Conservation (phyloP, 2,113 vertebrate species). For the Cyprinodon variegatus region DNA sequence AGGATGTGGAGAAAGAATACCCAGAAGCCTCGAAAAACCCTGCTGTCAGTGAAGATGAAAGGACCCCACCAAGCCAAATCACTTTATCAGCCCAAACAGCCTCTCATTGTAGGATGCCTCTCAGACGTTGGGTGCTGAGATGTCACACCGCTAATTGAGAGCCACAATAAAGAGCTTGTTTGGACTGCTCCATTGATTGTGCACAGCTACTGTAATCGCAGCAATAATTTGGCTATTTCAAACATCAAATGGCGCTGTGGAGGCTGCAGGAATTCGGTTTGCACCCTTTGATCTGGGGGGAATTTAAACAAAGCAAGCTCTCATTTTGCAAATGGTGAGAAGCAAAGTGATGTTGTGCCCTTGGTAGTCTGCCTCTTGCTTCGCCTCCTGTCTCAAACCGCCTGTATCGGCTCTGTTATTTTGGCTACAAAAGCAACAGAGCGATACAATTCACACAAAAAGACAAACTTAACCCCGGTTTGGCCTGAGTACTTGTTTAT, state of each 20-base stretch:
- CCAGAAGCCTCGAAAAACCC: slow-evolving; percentile 63
- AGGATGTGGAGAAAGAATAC: slow-evolving; percentile 58
- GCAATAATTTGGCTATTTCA: slow-evolving; percentile 67
- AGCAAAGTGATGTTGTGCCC: slow-evolving; percentile 66
- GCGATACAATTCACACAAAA: slow-evolving; percentile 45
- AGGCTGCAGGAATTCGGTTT: slow-evolving; percentile 75
- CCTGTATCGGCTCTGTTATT: slow-evolving; percentile 56
- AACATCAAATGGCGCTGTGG: slow-evolving; percentile 77
- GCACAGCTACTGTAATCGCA: slow-evolving; percentile 72
- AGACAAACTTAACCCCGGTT: slow-evolving; percentile 39
- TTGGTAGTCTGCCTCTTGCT: slow-evolving; percentile 29
- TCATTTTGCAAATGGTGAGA: slow-evolving; percentile 61
- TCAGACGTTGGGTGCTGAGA: slow-evolving; percentile 67
- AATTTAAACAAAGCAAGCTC: slow-evolving; percentile 72
- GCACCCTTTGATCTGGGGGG: slow-evolving; percentile 72
- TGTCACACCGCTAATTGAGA: slow-evolving; percentile 76
- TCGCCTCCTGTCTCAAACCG: slow-evolving; percentile 21
- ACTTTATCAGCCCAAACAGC: slow-evolving; percentile 75
- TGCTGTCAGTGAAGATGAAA: slow-evolving; percentile 69
- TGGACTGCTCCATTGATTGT: slow-evolving; percentile 59
- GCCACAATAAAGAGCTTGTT: slow-evolving; percentile 70
- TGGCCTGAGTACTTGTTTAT: slow-evolving; percentile 47
- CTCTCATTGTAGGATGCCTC: slow-evolving; percentile 62
- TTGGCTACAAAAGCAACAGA: slow-evolving; percentile 54
- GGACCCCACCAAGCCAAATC: slow-evolving; percentile 64